These are phyloP conservation scores for Microcebus griseorufus DNA, from an alignment of 2,113 vertebrate species.

Conservation along the genomic window DNA sequence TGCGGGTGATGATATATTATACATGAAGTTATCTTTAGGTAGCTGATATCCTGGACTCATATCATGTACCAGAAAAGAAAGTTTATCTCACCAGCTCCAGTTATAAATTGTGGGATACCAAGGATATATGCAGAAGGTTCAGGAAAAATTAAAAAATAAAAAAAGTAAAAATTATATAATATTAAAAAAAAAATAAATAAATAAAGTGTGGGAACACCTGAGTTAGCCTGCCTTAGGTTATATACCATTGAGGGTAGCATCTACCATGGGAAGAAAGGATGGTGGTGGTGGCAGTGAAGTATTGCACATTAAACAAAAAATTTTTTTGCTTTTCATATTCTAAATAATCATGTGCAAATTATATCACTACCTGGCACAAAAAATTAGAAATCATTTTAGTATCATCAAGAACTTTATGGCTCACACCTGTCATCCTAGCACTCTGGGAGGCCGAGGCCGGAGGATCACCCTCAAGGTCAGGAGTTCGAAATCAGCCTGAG, in stretches of 20 bases:
- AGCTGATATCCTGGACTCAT: neutral
- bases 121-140: too few species aligned
- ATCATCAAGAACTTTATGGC: neutral
- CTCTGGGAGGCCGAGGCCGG: too few species aligned
- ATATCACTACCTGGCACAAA: neutral
- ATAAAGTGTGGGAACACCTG: neutral
- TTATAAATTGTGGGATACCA: neutral
- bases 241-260: neutral
- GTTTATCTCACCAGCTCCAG: neutral
- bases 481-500: too few species aligned
- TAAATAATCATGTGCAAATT: conserved; percentile 32
- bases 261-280: neutral
- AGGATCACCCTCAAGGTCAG: too few species aligned
- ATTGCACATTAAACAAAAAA: neutral
- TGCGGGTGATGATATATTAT: neutral
- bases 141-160: too few species aligned
- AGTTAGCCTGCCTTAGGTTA: neutral
- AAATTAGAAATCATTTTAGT: neutral
- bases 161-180: too few species aligned
- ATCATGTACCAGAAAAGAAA: neutral
- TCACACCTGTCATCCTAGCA: too few species aligned
- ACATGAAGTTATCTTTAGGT: neutral
- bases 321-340: neutral
- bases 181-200: too few species aligned
- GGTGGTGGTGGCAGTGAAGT: neutral